Evolutionary conservation across 92 coral and sea anemone genomes (phyloP).

Genomic region (Metridium senile): DNA sequence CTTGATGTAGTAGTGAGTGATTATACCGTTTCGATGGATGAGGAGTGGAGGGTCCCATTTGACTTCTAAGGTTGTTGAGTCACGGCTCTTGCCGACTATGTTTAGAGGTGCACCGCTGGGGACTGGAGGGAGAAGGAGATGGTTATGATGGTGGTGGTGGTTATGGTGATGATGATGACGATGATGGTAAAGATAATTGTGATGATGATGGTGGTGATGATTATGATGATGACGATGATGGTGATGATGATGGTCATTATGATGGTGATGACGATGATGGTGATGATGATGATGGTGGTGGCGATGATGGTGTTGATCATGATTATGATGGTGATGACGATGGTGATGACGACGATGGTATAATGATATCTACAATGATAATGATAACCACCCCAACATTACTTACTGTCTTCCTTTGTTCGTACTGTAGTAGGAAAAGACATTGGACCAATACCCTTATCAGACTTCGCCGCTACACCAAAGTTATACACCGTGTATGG

Average conservation of each 20-base stretch:
- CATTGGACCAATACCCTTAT: slow-evolving; percentile 76
- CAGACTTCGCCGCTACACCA: slow-evolving; percentile 89
- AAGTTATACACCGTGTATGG: slow-evolving; percentile 82
- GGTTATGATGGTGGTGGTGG: background rate
- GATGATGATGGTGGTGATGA: background rate
- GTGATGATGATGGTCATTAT: background rate
- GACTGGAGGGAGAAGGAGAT: slow-evolving; percentile 33
- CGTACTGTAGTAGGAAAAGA: slow-evolving; percentile 74
- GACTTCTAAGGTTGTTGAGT: slow-evolving; percentile 72
- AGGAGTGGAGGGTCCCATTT: slow-evolving; percentile 89
- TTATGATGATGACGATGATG: background rate
- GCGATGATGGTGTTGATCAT: background rate
- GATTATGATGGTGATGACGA: background rate
- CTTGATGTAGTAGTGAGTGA: slow-evolving; percentile 77
- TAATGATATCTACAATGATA: background rate
- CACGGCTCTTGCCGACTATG: slow-evolving; percentile 63
- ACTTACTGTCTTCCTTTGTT: slow-evolving; percentile 79
- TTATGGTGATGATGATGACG: background rate
- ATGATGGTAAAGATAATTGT: background rate
- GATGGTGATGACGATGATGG: background rate
- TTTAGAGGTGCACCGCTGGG: slow-evolving; percentile 86
- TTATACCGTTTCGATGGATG: slow-evolving; percentile 80
- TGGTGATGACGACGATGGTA: background rate
- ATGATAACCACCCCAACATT: background rate
- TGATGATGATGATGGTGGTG: background rate